Conservation (phyloP, 2,888 invertebrate species). For the Sarcophaga carnaria region DNA sequence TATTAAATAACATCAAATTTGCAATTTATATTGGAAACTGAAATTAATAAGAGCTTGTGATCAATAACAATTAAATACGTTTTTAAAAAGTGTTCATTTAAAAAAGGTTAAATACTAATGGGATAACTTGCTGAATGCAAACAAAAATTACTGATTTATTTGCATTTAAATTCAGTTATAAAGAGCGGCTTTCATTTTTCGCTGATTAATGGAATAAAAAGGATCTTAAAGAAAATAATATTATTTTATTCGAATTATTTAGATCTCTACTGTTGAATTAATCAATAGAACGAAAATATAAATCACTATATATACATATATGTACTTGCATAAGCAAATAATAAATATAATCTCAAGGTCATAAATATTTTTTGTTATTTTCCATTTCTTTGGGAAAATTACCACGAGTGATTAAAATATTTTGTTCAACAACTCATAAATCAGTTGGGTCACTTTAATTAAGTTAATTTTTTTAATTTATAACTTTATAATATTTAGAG, state of each 20-base stretch:
- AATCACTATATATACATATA: neutral
- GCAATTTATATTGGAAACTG: no score
- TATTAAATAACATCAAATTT: no score
- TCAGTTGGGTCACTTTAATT: neutral
- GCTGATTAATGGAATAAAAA: no score
- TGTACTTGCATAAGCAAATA: conserved; percentile 5
- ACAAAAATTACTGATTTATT: no score
- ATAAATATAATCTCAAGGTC: conserved; percentile 2
- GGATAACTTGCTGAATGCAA: no score
- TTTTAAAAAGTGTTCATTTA: no score
- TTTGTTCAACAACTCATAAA: neutral
- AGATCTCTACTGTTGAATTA: neutral
- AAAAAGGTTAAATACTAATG: no score
- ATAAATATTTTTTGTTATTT: neutral
- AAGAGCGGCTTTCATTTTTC: no score
- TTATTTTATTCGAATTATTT: neutral
- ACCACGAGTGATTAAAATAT: neutral
- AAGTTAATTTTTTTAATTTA: neutral
- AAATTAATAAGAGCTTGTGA: no score
- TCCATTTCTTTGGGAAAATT: conserved; percentile 3
- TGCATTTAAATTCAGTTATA: no score
- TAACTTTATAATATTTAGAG: neutral
- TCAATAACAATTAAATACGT: no score
- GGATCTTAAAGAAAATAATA: no score
- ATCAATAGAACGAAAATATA: neutral